Evolutionary conservation across 37 sponge, comb jelly and placozoan species (phyloP), one percentile per base, ranked within the genome.

Genomic region (Halisarca cf. caerulea): DNA sequence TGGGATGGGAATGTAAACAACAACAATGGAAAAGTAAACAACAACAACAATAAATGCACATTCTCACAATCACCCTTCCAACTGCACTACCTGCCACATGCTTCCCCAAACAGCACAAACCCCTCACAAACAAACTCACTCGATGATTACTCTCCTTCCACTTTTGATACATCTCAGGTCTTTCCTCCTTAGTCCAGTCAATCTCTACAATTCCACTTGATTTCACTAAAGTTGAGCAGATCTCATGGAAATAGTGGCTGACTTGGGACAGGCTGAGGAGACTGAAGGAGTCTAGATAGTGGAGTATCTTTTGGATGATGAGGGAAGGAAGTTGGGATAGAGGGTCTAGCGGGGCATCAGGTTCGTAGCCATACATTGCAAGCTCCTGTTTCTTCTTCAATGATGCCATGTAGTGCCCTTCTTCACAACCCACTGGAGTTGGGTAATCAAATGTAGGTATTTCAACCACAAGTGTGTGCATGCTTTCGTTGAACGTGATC

Each of bases 221-320:
- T 39, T 32, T 84, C 54, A 91, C 82, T 14, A 85, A 37, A 28
- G 55, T 64, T 55, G 39, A 66, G 57, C 92, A 91, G 39, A 91
- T 39, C 36, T 62, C 80, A 39, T 85, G 61, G 35, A 91, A 34
- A 68, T 91, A 84, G 37, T 61, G 55, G 82, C 80, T 91, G 4
- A 88, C 88, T 40, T 72, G 88, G 0, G 92, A 91, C 43, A 91
- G 66, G 80, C 27, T 35, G 84, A 88, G 75, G 23, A 91, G 92
- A 61, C 82, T 61, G 9, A 77, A 79, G 17, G 92, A 91, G 66
- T 91, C 92, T 43, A 91, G 41, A 36, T 41, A 36, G 30, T 20
- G 21, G 8, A 78, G 34, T 7, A 91, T 73, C 2, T 28, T 30
- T 47, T 64, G 11, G 81, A 91, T 35, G 5, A 88, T 47, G 61